Base-by-base conservation (phyloP, 2,888 invertebrate genomes). In the Stegophylla sp. region DNA sequence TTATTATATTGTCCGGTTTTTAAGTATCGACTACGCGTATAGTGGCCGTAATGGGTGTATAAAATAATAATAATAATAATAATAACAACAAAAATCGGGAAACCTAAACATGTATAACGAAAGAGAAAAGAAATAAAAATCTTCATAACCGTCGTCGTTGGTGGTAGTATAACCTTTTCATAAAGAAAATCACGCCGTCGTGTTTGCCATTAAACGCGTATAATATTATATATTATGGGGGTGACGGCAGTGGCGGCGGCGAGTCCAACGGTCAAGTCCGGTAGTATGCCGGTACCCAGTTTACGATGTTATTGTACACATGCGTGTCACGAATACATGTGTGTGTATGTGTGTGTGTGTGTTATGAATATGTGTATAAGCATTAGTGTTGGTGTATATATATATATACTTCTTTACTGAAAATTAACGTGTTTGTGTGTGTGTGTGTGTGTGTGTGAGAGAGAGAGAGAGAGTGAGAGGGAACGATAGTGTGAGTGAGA, bases 141-240 rank as follows among this genome's bases (percentile, higher is more conserved):
- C 61, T 61, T 28, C 73, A 59, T 48, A 67, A 67, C 9, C 20
- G 51, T 3, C 45, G 26, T 5, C 43, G 72, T 41, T 20, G 59
- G 59, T 43, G 72, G 72, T 48, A 48, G 63, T 20, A 51, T 34
- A 48, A 17, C 74, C 28, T 51, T 63, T 74, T 20, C 73, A 23
- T 51, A 74, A 74, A 63, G 63, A 51, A 74, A 74, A 63, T 74
- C 73, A 63, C 28, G 61, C 61, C 48, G 48, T 34, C 45, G 34
- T 59, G 77, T 77, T 77, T 59, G 45, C 67, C 67, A 69, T 77
- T 77, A 67, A 77, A 77, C 67, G 43, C 67, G 20, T 34, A n/a
- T 34, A 66, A 34, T 28, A 15, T 0, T 53, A 10, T 10, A 7
- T 28, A 4, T 7, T 0, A n/a, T 17, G 9, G 12, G 13, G 34